Evolutionary conservation across 2,113 vertebrate species (phyloP), one percentile per base, ranked within the genome.

Genomic region (Brachionichthys hirsutus): DNA sequence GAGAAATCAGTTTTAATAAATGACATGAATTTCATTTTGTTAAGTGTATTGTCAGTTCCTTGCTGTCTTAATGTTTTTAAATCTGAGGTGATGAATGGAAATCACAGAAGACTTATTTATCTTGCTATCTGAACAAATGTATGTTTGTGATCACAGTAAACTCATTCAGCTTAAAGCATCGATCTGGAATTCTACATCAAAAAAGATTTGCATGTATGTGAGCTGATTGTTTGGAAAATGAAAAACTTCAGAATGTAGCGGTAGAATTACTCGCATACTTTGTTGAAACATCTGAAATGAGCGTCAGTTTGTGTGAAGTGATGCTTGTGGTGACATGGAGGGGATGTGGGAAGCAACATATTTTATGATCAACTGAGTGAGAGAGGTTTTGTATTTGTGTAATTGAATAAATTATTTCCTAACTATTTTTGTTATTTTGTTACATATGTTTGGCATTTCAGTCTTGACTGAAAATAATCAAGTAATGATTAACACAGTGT

Each of bases 341-440:
- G 45, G 60, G 60, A 54, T 70, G 69, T 53, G 43, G 52, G 46
- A 56, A 66, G 63, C 47, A 12, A 75, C 62, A 62, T 86, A 85
- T 89, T 88, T 87, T 87, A 81, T 78, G 77, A 85, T 73, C 73
- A 30, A 80, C n/a, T 68, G 56, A 73, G 62, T 64, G 73, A 81
- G 58, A 75, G 78, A 72, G 71, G 82, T 81, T 87, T 87, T 89
- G 79, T 87, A 86, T 86, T 87, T 87, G 83, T 85, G 80, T 80
- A 80, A 84, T 69, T 77, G 53, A 89, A 89, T 88, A 89, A 89
- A 88, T 89, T 88, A 88, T 89, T 88, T 87, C 70, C 1, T 77
- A 84, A 79, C 66, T 45, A 34, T 17, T 58, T 19, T 67, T 2
- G 2, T 14, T 41, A 12, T 11, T 30, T 30, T 30, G 4, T 30